phyloP scores from a whole-genome alignment of 2,113 vertebrate species.

The Sakesphorus luctuosus region DNA sequence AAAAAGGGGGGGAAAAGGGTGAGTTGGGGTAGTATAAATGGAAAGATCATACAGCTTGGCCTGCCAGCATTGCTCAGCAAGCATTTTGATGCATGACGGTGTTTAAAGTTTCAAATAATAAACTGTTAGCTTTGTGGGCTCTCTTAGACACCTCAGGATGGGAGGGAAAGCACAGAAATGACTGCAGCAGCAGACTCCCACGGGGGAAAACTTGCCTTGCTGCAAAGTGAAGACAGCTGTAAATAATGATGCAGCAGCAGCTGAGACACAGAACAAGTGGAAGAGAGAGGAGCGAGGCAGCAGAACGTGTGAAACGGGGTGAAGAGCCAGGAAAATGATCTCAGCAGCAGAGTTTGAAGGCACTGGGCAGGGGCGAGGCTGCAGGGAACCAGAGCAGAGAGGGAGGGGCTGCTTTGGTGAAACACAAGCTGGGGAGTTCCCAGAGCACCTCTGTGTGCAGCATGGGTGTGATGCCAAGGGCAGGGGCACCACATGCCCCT shows the following conservation, averaged over 20 bases:
- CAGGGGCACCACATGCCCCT: background rate
- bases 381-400: background rate
- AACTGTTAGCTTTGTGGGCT: background rate
- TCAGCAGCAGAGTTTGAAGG: background rate
- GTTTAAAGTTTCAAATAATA: background rate
- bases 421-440: background rate
- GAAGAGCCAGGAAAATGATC: background rate
- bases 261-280: background rate
- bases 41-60: background rate
- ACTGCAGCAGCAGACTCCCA: background rate
- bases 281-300: background rate
- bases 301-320: background rate
- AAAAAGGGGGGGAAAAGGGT: background rate
- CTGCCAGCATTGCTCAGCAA: background rate
- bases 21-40: background rate
- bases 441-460: background rate
- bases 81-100: background rate
- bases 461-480: background rate
- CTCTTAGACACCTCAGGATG: background rate
- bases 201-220: background rate
- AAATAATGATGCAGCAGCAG: background rate
- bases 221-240: background rate
- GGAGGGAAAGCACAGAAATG: background rate
- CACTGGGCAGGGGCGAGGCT: background rate
- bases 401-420: background rate